Percentiles rank a stretch among this genome's conserved stretches.
Conservation (phyloP, 2,797 vertebrate genomes). For the Tangara arthus region DNA sequence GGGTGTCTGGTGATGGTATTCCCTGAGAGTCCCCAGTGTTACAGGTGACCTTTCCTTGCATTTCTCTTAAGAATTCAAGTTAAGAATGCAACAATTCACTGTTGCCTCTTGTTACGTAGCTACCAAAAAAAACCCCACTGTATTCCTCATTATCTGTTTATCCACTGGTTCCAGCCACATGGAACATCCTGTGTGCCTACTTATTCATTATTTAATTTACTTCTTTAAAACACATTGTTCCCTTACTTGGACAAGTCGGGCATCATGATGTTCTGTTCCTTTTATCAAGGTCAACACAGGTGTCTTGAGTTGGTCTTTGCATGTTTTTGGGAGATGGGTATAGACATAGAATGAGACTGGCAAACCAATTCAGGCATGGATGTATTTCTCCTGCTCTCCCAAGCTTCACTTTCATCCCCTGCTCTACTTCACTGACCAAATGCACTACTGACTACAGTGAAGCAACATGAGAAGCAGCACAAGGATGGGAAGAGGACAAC, state of each 20-base stretch:
- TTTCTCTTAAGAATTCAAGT: neutral
- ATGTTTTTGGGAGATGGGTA: rapidly evolving
- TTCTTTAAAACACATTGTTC: neutral
- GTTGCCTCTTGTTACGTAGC: rapidly evolving
- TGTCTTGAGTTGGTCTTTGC: rapidly evolving
- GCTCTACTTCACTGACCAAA: neutral
- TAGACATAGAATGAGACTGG: neutral
- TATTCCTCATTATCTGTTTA: neutral
- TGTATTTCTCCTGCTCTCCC: neutral
- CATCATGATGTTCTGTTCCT: neutral
- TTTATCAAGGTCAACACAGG: neutral
- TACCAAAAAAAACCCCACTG: neutral
- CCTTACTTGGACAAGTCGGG: neutral
- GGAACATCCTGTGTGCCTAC: neutral
- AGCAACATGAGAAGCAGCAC: neutral
- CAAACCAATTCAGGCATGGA: neutral
- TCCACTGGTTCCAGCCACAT: neutral
- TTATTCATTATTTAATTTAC: neutral
- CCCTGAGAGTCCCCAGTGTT: no score
- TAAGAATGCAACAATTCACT: no score
- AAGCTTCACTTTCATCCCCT: neutral
- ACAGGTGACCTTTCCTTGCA: neutral
- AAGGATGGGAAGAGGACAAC: neutral
- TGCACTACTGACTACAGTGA: neutral
- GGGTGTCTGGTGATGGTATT: neutral